Conservation (phyloP, 2,888 invertebrate genomes). For the Parthenolecanium corni region DNA sequence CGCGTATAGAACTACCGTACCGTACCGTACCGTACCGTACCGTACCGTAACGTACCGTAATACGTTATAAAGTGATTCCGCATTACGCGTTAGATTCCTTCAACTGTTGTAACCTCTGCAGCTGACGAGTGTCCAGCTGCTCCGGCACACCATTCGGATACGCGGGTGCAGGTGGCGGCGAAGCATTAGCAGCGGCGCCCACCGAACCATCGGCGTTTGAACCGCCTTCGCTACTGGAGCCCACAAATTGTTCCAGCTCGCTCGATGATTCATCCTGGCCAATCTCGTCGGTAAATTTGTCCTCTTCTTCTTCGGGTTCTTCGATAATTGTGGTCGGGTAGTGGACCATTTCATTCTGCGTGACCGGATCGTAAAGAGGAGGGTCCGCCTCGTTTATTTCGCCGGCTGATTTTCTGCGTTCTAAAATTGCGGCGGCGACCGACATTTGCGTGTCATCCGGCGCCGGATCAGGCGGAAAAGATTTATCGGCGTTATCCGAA, state of each 20-base stretch:
- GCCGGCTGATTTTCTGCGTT: slow-evolving; percentile 34
- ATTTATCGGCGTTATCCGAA: slow-evolving; percentile 71
- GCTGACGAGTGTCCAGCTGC: slow-evolving; percentile 64
- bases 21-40: no score
- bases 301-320: slow-evolving; percentile 32
- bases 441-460: slow-evolving; percentile 32
- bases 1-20: no score
- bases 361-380: slow-evolving; percentile 29
- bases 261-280: slow-evolving; percentile 30
- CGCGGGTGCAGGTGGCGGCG: slow-evolving; percentile 40
- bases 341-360: slow-evolving; percentile 24
- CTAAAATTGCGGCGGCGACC: slow-evolving; percentile 15
- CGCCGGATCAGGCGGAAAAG: slow-evolving; percentile 51
- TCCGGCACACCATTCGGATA: slow-evolving; percentile 24
- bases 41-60: no score
- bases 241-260: slow-evolving; percentile 20
- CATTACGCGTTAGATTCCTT: slow-evolving; percentile 80
- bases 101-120: slow-evolving; percentile 73
- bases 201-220: slow-evolving; percentile 29
- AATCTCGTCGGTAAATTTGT: slow-evolving; percentile 34
- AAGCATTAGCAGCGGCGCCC: neutral
- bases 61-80: no score
- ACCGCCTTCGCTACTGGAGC: slow-evolving; percentile 31
- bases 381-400: slow-evolving; percentile 31
- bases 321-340: slow-evolving; percentile 31